Evolutionary conservation across 2,888 invertebrate species (phyloP), one percentile per base, ranked within the genome.

Genomic region (Cheilosia vulpina): DNA sequence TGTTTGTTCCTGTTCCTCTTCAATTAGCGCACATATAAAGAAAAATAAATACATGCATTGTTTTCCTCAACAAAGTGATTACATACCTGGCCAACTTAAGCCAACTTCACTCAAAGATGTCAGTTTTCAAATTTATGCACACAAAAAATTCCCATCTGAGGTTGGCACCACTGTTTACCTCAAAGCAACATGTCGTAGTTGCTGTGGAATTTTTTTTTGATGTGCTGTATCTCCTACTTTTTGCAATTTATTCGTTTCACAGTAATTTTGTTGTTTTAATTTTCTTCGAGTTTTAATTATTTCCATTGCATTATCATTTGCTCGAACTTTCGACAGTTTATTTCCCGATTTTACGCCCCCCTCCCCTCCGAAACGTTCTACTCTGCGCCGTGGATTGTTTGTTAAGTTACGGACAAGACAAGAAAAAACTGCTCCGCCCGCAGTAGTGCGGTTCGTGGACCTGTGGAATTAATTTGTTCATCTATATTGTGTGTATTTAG

Each of bases 101-200:
- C 81, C 34, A 81, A 58, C 81, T 85, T 85, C 71, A 47, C 58
- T 34, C 0, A 15, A 27, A 66, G 0, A 57, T 84, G 84, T 84
- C 84, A 84, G 45, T 69, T 66, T 58, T 21, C 58, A 83, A 57
- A 24, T 4, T 63, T 53, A 38, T 43, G n/a, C 6, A 27, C 50
- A 73, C 17, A 73, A 72, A 65, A 72, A 38, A 52, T 53, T 55
- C 63, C 76, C 62, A 24, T 50, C 72, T n/a, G 68, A 57, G 62
- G 62, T 85, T 85, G 85, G 85, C 81, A 66, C 38, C 81, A 81
- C 72, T 81, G 85, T 63, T 38, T 72, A 77, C 72, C 76, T 77
- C 76, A 77, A 80, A 85, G 85, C 85, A 85, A 85, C 85, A 85
- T 85, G 85, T 85, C 85, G 85, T 85, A 85, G 76, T 83, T 81